Percentiles rank a stretch among this genome's conserved stretches.
Evolutionary conservation across 2,113 vertebrate genomes (phyloP).

Genomic region (Acrocephalus kingi): DNA sequence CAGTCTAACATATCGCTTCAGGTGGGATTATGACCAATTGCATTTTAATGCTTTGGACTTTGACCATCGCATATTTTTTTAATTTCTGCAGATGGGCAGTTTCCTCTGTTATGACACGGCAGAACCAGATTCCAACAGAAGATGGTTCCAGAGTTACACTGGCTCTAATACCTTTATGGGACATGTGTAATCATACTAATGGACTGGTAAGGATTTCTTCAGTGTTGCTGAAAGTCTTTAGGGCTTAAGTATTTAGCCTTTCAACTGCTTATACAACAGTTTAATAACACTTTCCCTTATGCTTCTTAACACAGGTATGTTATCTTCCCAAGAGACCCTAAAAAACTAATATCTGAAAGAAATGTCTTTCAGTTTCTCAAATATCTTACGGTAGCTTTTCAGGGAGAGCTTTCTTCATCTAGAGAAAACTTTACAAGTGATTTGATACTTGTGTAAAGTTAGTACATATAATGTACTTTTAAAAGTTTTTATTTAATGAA

Average conservation of each 20-base stretch:
- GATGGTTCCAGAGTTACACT: constrained; percentile 93
- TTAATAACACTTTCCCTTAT: not conserved
- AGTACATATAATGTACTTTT: not conserved
- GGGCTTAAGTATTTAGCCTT: not conserved
- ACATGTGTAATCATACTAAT: constrained; percentile 99
- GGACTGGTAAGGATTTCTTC: constrained; percentile 85
- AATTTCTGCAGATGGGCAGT: constrained; percentile 88
- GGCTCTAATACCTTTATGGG: constrained; percentile 96
- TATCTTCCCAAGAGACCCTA: not conserved
- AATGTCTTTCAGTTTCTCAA: not conserved
- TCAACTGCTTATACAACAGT: not conserved
- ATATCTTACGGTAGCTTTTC: not conserved
- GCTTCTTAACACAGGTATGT: not conserved
- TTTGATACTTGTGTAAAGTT: not conserved
- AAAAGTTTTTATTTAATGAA: not conserved
- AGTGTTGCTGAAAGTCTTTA: not conserved
- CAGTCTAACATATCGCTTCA: not conserved
- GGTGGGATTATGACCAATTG: not conserved
- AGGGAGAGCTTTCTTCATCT: not conserved
- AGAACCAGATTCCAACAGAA: constrained; percentile 98
- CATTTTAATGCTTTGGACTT: not conserved
- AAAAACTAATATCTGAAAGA: not conserved
- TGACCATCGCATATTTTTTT: not conserved
- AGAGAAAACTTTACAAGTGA: not conserved
- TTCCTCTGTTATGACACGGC: constrained; percentile 97